Evolutionary conservation across 64 coral and sea anemone genomes (phyloP), one percentile per base, ranked within the genome.

Genomic region (Catalaphyllia jardinei): DNA sequence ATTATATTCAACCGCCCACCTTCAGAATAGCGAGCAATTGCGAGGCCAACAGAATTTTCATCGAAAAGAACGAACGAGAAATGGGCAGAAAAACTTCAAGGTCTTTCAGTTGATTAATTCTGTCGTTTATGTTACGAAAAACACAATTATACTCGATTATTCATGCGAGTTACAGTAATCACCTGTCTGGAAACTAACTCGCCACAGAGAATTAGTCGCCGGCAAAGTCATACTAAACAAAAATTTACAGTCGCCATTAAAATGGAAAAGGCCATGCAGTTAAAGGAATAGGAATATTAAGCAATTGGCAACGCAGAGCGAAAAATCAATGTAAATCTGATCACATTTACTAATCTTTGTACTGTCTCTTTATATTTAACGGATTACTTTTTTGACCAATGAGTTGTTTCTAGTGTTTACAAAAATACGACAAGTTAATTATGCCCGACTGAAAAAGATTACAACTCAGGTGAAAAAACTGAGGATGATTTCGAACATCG

Each of bases 131-230:
- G 63, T 50, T 85, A 50, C 31, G 6, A 71, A 50, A 50, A 85
- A 51, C 67, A 31, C 81, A 85, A 85, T 85, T 85, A 71, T 27
- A 0, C 60, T 24, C 62, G 59, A 39, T 39, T 42, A 83, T 85
- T 85, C 22, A 71, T n/a, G 31, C 24, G 33, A 28, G 22, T 71
- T 67, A 20, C 18, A 15, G 69, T 62, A 13, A 15, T 11, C 24
- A 19, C 81, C 63, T 67, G 81, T 22, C 16, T 15, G 22, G 19
- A 85, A 71, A 71, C 33, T n/a, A 67, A 67, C 30, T 27, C 19
- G 20, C 22, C 30, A 29, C 6, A 27, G 11, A 29, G 24, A 51
- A 57, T 31, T 31, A 55, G 61, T 57, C 50, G 29, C 29, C 57
- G 55, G 18, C 14, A 79, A 54, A 51, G 46, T 79, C 49, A 29